Percentiles rank a stretch among this genome's conserved stretches.
These are phyloP conservation scores for Lophius americanus DNA, from an alignment of 2,797 vertebrate species.

Conservation along the genomic window DNA sequence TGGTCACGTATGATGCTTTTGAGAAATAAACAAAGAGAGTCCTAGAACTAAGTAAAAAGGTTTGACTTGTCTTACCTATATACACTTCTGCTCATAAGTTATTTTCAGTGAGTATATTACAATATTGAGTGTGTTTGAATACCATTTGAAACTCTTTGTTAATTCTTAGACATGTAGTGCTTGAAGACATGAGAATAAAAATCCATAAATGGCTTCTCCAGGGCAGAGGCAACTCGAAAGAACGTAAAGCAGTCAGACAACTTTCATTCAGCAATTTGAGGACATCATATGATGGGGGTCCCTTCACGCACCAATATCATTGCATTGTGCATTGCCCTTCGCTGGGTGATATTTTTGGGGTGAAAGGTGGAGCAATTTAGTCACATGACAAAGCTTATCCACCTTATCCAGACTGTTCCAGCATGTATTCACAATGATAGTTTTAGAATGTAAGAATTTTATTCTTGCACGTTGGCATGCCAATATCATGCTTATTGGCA, in stretches of 20 bases:
- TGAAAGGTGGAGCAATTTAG: slow-evolving; percentile 24
- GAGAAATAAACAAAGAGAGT: not conserved
- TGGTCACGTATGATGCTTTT: slow-evolving; percentile 10
- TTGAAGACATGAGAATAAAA: slow-evolving; percentile 2
- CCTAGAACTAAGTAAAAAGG: not conserved
- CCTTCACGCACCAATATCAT: slow-evolving; percentile 45
- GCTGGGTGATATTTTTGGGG: slow-evolving; percentile 26
- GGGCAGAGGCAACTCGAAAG: slow-evolving; percentile 11
- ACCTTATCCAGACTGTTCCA: too few species aligned
- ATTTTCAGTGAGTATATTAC: not conserved
- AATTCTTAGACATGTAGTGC: not conserved
- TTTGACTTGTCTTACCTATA: not conserved
- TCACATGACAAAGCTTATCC: slow-evolving; percentile 17
- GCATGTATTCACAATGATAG: not conserved
- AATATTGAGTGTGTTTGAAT: not conserved
- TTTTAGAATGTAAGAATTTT: not conserved
- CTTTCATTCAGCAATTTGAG: slow-evolving; percentile 54
- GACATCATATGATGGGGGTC: slow-evolving; percentile 54
- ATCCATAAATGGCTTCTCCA: slow-evolving; percentile 21
- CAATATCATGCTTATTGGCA: not conserved
- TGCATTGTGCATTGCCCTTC: slow-evolving; percentile 33
- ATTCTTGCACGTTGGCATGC: not conserved
- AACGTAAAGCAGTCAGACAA: slow-evolving; percentile 50
- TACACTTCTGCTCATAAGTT: not conserved
- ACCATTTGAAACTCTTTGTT: slow-evolving; percentile 9